These are phyloP conservation scores for Meiosimyza decipiens DNA, from an alignment of 2,888 invertebrate genomes.

Conservation along the genomic window DNA sequence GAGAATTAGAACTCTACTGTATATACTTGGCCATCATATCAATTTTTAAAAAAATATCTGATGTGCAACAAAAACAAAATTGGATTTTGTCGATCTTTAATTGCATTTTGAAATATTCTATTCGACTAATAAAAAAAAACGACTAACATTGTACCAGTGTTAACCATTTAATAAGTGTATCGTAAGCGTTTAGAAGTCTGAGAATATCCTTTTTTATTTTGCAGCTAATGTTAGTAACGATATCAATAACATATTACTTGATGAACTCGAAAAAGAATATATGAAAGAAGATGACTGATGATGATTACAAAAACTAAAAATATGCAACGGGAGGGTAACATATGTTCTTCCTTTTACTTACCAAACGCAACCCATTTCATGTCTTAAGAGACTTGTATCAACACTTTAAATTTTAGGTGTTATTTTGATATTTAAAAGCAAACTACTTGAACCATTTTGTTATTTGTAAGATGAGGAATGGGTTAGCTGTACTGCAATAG, in stretches of 20 bases:
- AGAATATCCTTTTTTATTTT: constrained; percentile 24
- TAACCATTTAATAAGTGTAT: no score
- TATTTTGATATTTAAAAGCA: no score
- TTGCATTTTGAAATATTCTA: no score
- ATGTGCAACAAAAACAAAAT: no score
- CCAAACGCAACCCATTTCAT: constrained; percentile 3
- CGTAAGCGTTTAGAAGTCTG: not conserved
- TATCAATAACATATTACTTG: constrained; percentile 40
- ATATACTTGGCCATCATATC: no score
- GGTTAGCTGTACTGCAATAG: no score
- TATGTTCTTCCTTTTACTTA: not conserved
- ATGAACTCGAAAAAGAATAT: constrained; percentile 40
- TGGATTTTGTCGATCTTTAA: no score
- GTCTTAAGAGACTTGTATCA: not conserved
- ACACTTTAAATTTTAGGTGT: not conserved
- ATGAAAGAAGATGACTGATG: constrained; percentile 41
- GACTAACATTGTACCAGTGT: no score
- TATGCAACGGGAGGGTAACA: constrained; percentile 14
- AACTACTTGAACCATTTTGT: no score
- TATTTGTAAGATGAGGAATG: no score
- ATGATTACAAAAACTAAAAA: constrained; percentile 1
- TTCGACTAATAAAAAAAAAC: not conserved
- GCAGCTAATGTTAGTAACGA: constrained; percentile 41
- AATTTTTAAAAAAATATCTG: no score
- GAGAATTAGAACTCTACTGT: no score